Conservation (phyloP, 2,113 vertebrate species). For the Pelusios castaneus region DNA sequence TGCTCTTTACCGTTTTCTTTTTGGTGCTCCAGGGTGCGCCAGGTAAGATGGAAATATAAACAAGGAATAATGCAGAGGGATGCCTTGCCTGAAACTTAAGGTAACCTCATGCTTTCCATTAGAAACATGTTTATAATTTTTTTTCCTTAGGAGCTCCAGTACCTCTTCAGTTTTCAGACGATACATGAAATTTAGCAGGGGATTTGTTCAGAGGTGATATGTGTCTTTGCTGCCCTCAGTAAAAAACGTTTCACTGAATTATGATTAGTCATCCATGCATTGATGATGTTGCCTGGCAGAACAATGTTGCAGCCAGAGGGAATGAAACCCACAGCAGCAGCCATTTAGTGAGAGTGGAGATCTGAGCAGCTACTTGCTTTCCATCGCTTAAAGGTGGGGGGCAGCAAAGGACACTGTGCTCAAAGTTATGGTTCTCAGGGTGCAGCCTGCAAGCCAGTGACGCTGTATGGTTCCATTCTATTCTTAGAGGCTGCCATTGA, state of each 20-base stretch:
- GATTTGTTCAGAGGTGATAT: not conserved
- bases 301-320: not conserved
- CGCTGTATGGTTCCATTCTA: not conserved
- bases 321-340: not conserved
- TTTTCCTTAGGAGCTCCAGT: not conserved
- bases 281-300: not conserved
- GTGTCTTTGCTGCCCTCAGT: not conserved
- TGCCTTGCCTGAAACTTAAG: not conserved
- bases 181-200: not conserved
- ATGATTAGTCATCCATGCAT: not conserved
- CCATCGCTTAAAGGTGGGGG: not conserved
- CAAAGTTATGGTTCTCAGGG: not conserved
- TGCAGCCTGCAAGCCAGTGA: not conserved
- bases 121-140: not conserved
- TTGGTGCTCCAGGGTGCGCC: not conserved
- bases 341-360: not conserved
- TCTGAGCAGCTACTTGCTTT: not conserved
- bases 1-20: not conserved
- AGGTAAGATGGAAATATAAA: not conserved
- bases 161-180: not conserved
- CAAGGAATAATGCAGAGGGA: not conserved
- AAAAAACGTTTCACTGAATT: not conserved
- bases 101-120: not conserved
- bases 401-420: not conserved
- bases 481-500: too few species aligned